Evolutionary conservation across 2,888 invertebrate species (phyloP), one percentile per base, ranked within the genome.

Genomic region (Torymus texanus): DNA sequence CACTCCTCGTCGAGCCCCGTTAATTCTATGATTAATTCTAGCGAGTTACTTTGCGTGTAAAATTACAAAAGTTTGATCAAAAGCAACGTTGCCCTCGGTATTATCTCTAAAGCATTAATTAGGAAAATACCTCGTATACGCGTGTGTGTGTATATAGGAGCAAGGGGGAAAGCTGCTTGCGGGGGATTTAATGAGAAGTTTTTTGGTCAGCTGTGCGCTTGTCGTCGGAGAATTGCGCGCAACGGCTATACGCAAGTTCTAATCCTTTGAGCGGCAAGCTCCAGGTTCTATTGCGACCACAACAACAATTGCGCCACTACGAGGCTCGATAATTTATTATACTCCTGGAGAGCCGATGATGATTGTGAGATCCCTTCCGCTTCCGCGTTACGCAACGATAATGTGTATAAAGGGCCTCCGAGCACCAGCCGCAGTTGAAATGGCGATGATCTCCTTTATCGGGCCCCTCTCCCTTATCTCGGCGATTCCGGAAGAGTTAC

Each of bases 141-240:
- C 51, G 5, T 2, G 5, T 13, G 4, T 16, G 55, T 13, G 41
- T 24, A 53, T 18, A 24, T 51, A 16, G 41, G 29, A 3, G 4
- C 3, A 5, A 5, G 21, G 13, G 14, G 29, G 63, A 51, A 51
- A 51, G 50, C 62, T 72, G 29, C 29, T 62, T 59, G 14, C 16
- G 72, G 62, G 14, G 53, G 53, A 62, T 62, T 72, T 55, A 65
- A 73, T 73, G 63, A 73, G 65, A 73, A 73, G 73, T 73, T 73
- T 73, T 63, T 73, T 18, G 56, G 62, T 73, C 16, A 55, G 53
- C 56, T 50, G 12, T 67, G n/a, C 10, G 18, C 24, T 51, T 1
- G 24, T 70, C 29, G 29, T 0, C 5, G 29, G 29, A 29, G 2
- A 29, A 62, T 72, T 16, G 18, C 29, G 5, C 29, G 29, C 29